Percentiles rank a stretch among this genome's conserved stretches.
phyloP scores from a whole-genome alignment of 2,113 vertebrate species.

The Caloenas nicobarica region DNA sequence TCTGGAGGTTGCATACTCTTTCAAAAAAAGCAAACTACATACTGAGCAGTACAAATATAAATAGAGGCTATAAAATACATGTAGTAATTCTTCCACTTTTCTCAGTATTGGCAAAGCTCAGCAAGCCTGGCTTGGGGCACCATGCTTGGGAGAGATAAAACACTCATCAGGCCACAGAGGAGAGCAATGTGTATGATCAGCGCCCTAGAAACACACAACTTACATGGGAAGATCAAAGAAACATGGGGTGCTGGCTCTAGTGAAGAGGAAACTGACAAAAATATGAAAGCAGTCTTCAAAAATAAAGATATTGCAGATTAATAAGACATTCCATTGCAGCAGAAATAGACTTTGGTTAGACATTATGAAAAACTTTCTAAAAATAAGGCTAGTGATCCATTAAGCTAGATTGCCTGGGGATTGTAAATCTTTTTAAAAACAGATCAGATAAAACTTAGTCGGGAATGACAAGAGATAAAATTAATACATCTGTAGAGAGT shows the following conservation, averaged over 20 bases:
- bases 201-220: neutral
- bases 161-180: neutral
- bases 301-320: constrained; percentile 17
- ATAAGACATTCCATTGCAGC: constrained; percentile 7
- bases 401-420: constrained; percentile 21
- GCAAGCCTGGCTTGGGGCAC: neutral
- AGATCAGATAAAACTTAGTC: constrained; percentile 40
- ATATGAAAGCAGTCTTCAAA: neutral
- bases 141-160: neutral
- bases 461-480: constrained; percentile 29
- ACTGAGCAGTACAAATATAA: neutral
- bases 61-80: neutral
- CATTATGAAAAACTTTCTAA: constrained; percentile 34
- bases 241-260: neutral
- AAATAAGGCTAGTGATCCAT: constrained; percentile 26
- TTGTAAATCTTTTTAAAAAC: constrained; percentile 8
- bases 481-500: neutral
- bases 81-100: constrained; percentile 6
- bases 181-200: neutral
- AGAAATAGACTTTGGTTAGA: constrained; percentile 32
- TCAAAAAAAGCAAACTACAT: neutral
- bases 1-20: neutral
- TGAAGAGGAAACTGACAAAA: neutral
- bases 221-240: neutral
- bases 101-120: neutral